Conservation (phyloP, 2,113 vertebrate genomes). For the Polyodon spathula region DNA sequence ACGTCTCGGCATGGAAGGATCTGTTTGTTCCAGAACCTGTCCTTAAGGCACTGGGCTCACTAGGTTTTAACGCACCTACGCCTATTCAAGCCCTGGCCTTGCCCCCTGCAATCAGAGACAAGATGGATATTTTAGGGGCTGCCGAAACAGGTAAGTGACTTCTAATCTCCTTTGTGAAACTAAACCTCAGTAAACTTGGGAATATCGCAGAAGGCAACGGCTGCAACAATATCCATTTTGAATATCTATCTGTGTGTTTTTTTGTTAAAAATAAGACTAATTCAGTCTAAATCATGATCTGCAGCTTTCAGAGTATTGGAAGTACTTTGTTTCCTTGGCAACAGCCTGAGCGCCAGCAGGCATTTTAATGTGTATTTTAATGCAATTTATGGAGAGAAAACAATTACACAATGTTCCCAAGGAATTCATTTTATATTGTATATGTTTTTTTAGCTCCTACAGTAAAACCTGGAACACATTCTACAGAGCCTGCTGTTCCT, state of each 20-base stretch:
- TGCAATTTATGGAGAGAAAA: too few relatives aligned
- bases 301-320: background rate
- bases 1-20: slow-evolving; percentile 79
- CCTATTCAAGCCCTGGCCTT: slow-evolving; percentile 83
- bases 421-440: background rate
- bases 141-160: slow-evolving; percentile 83
- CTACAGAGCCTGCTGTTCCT: too few relatives aligned
- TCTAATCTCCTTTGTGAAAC: background rate
- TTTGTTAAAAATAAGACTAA: background rate
- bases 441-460: too few relatives aligned
- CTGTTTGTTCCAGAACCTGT: slow-evolving; percentile 81
- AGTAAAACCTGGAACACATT: too few relatives aligned
- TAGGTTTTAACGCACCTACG: slow-evolving; percentile 85
- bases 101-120: slow-evolving; percentile 85
- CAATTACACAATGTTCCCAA: background rate
- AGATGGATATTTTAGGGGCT: slow-evolving; percentile 83
- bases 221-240: background rate
- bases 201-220: background rate
- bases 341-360: slow-evolving; percentile 4
- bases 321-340: slow-evolving; percentile 9
- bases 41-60: slow-evolving; percentile 67
- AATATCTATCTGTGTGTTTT: background rate
- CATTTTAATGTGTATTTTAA: background rate
- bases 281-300: background rate
- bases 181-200: background rate